A percentile compares a stretch with the other conserved stretches of the same genome.
Evolutionary conservation across 2,113 vertebrate genomes (phyloP).

Genomic region (Barbus barbus): DNA sequence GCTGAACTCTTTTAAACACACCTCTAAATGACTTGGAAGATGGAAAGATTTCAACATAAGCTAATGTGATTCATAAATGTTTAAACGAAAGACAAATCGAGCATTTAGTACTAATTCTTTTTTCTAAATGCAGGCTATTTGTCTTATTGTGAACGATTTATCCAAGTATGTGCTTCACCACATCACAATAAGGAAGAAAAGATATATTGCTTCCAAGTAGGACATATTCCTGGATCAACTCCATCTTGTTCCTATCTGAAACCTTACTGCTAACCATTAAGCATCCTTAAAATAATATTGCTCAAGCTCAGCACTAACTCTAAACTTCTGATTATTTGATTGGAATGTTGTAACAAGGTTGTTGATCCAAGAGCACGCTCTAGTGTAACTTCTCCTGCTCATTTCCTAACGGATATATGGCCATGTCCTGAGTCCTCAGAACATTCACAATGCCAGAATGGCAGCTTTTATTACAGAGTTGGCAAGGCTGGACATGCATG

Average conservation of each 20-base stretch:
- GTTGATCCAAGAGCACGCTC: background rate
- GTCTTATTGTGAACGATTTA: background rate
- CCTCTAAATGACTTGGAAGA: background rate
- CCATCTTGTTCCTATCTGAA: background rate
- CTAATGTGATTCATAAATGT: background rate
- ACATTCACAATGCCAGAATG: background rate
- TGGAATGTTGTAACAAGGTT: background rate
- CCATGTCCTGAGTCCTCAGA: background rate
- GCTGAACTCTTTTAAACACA: background rate
- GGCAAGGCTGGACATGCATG: background rate
- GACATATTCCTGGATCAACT: background rate
- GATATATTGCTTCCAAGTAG: no score
- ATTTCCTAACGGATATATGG: background rate
- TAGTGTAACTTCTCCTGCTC: background rate
- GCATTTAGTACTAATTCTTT: background rate
- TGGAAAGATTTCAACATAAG: background rate
- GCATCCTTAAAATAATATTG: background rate
- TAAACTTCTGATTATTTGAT: background rate
- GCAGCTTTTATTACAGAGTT: background rate
- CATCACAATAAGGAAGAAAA: background rate
- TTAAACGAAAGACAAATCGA: background rate
- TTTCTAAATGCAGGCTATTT: background rate
- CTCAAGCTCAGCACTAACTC: no score
- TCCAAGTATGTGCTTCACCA: background rate
- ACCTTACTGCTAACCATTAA: background rate